These are phyloP conservation scores for Tetramorium alpestre DNA, from an alignment of 1,140 invertebrate genomes.

Conservation along the genomic window DNA sequence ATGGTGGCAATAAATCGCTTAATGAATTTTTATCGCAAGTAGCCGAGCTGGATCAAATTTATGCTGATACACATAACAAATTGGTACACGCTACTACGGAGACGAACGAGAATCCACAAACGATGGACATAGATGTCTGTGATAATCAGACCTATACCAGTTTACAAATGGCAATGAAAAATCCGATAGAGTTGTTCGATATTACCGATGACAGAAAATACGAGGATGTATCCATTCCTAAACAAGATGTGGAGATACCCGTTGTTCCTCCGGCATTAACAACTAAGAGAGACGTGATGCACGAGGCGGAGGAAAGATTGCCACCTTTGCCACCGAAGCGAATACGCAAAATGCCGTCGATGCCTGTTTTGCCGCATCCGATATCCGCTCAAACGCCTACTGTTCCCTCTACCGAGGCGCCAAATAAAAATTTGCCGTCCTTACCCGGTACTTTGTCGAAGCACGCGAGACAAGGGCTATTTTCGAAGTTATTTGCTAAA, in stretches of 20 bases:
- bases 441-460: conserved; percentile 85
- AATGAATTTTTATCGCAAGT: conserved; percentile 90
- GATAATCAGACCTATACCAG: conserved; percentile 93
- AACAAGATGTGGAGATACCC: conserved; percentile 4
- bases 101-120: conserved; percentile 71
- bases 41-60: conserved; percentile 91
- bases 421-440: conserved; percentile 82
- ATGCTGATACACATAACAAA: conserved; percentile 88
- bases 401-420: conserved; percentile 71
- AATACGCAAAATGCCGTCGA: conserved; percentile 88
- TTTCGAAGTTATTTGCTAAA: conserved; percentile 89
- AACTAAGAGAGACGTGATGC: conserved; percentile 84
- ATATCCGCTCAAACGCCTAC: conserved; percentile 82
- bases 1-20: conserved; percentile 87
- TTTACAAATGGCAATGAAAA: conserved; percentile 94
- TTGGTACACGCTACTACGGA: conserved; percentile 70
- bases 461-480: conserved; percentile 88
- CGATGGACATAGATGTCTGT: conserved; percentile 88
- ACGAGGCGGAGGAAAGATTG: conserved; percentile 87
- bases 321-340: conserved; percentile 93
- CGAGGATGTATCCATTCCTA: conserved; percentile 84
- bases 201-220: conserved; percentile 85
- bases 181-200: conserved; percentile 89
- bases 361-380: conserved; percentile 81
- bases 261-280: conserved; percentile 74